Percentiles rank a stretch among this genome's conserved stretches.
Evolutionary conservation across 2,888 invertebrate genomes (phyloP).

Genomic region (Eupithecia inturbata): DNA sequence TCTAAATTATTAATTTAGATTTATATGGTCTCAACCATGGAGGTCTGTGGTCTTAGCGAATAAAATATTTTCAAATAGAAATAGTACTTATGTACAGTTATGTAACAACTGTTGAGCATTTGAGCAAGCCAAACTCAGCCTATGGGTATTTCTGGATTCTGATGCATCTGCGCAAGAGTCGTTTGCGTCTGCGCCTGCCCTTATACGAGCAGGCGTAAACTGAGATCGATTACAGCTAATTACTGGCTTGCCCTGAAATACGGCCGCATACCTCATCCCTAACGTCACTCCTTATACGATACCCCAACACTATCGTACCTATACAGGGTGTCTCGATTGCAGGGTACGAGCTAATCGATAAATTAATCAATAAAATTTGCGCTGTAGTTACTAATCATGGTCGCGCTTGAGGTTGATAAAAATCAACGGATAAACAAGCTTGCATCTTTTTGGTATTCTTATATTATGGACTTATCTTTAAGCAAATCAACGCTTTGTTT

Average conservation of each 20-base stretch:
- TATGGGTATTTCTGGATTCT: constrained; percentile 3
- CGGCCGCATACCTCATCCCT: constrained; percentile 50
- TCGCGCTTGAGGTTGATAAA: constrained; percentile 6
- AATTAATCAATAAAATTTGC: constrained; percentile 51
- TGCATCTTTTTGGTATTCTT: constrained; percentile 1
- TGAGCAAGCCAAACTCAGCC: neutral
- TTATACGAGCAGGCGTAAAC: constrained; percentile 72
- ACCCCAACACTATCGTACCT: constrained; percentile 32
- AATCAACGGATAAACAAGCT: neutral
- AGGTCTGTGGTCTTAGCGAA: neutral
- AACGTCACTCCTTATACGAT: constrained; percentile 49
- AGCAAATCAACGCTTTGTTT: neutral
- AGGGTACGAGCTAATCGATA: constrained; percentile 33
- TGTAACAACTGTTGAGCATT: too few species aligned
- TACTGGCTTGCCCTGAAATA: constrained; percentile 62
- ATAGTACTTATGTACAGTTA: neutral
- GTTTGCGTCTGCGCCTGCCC: constrained; percentile 57
- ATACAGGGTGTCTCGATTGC: constrained; percentile 16
- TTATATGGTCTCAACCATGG: neutral
- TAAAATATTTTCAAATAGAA: neutral
- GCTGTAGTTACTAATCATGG: constrained; percentile 33
- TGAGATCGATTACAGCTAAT: constrained; percentile 82
- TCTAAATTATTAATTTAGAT: too few species aligned
- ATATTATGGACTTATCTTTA: neutral
- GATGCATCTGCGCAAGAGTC: constrained; percentile 20